Conservation (phyloP, 2,888 invertebrate genomes). For the Polymixis flavicincta region DNA sequence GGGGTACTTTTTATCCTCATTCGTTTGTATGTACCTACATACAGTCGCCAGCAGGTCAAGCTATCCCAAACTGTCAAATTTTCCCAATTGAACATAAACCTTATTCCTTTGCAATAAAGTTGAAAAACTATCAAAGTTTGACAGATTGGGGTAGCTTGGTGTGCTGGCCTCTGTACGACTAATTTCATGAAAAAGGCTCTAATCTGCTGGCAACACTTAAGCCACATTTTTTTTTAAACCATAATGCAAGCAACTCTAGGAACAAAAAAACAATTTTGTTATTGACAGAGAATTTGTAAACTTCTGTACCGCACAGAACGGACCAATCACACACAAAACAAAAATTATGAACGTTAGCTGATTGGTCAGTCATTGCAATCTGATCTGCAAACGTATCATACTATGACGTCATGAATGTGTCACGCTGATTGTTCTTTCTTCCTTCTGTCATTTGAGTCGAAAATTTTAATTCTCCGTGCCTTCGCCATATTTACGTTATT, state of each 20-base stretch:
- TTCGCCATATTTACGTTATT: constrained; percentile 72
- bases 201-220: constrained; percentile 14
- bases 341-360: constrained; percentile 13
- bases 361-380: constrained; percentile 32
- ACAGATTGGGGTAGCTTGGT: too few species aligned
- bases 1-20: too few species aligned
- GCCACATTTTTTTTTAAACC: constrained; percentile 2
- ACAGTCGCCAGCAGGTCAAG: too few species aligned
- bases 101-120: too few species aligned
- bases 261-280: neutral
- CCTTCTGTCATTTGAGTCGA: constrained; percentile 40
- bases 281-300: constrained; percentile 10
- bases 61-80: too few species aligned
- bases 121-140: too few species aligned
- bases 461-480: constrained; percentile 55
- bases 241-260: constrained; percentile 7
- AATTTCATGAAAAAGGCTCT: too few species aligned
- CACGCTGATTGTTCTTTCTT: constrained; percentile 61
- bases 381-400: constrained; percentile 47
- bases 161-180: too few species aligned
- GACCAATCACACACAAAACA: constrained; percentile 40
- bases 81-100: too few species aligned
- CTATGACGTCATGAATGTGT: constrained; percentile 71
- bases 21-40: too few species aligned
- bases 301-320: rapidly evolving